phyloP scores from a whole-genome alignment of 2,113 vertebrate species.

The Gavia stellata region DNA sequence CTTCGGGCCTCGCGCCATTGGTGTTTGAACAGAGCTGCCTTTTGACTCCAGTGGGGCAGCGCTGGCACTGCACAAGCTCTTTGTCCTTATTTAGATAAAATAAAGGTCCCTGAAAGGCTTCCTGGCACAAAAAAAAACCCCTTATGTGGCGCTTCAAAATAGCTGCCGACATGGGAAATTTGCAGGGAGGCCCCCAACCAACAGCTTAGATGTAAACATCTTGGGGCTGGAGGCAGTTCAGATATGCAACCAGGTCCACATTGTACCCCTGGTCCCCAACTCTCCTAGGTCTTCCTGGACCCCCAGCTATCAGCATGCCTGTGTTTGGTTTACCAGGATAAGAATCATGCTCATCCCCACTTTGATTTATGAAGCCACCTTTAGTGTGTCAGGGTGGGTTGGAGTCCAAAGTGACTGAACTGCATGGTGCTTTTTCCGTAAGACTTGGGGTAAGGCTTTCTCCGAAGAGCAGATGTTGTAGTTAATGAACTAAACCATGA shows the following conservation, averaged over 20 bases:
- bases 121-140: background rate
- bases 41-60: slow-evolving; percentile 9
- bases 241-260: background rate
- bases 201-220: background rate
- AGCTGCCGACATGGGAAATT: slow-evolving; percentile 26
- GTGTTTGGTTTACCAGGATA: background rate
- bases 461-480: background rate
- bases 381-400: background rate
- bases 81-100: slow-evolving; percentile 58
- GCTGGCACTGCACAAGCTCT: background rate
- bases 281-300: background rate
- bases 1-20: background rate
- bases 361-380: background rate
- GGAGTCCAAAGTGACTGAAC: background rate
- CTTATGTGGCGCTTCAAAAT: background rate
- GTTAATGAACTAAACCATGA: background rate
- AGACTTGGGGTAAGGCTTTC: background rate
- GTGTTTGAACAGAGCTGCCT: slow-evolving; percentile 1
- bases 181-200: background rate
- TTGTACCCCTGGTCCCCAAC: background rate
- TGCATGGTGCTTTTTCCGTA: background rate
- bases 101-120: slow-evolving; percentile 1
- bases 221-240: background rate
- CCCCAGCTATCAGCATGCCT: background rate
- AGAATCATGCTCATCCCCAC: background rate